phyloP scores from a whole-genome alignment of 2,113 vertebrate species.

The Crotalus viridis region DNA sequence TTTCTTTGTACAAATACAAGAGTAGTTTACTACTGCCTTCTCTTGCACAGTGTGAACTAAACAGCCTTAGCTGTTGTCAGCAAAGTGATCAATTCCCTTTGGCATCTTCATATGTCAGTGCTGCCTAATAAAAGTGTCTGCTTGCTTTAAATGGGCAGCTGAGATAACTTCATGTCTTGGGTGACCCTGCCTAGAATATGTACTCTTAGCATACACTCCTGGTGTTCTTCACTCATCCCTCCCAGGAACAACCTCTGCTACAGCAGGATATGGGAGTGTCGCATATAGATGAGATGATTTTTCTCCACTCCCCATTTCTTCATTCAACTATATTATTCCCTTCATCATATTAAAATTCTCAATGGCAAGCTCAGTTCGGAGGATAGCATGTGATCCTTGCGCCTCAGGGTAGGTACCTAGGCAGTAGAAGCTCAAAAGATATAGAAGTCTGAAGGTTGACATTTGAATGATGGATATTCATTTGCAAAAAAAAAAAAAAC shows the following conservation, averaged over 20 bases:
- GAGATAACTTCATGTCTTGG: neutral
- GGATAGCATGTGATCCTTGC: neutral
- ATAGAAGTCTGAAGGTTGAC: neutral
- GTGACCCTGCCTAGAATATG: neutral
- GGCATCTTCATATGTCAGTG: neutral
- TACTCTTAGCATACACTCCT: neutral
- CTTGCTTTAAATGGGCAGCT: neutral
- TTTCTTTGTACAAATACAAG: neutral
- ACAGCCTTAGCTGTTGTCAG: neutral
- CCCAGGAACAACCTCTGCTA: neutral
- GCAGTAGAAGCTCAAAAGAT: neutral
- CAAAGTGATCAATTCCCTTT: neutral
- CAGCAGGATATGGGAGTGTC: neutral
- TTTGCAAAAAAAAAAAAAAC: neutral
- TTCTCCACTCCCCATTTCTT: neutral
- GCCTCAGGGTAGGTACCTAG: neutral
- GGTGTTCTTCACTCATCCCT: neutral
- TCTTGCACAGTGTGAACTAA: neutral
- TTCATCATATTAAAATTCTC: neutral
- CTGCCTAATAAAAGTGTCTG: neutral
- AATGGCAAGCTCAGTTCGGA: neutral
- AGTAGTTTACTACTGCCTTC: neutral
- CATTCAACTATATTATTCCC: neutral
- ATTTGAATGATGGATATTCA: slow-evolving; percentile 1
- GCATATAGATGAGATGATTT: neutral